Conservation (phyloP, 2,797 vertebrate genomes). For the Crypturellus tataupa region DNA sequence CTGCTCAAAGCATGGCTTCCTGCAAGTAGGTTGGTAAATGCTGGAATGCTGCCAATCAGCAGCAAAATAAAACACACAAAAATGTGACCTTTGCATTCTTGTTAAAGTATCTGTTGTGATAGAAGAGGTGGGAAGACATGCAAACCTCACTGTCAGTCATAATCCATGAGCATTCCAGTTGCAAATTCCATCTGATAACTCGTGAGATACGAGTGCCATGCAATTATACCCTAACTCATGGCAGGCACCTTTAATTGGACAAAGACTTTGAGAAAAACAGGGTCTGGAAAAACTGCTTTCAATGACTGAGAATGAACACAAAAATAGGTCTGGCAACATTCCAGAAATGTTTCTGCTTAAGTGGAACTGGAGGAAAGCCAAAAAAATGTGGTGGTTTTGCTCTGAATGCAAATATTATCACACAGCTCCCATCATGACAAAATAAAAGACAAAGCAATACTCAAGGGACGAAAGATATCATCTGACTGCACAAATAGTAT, state of each 20-base stretch:
- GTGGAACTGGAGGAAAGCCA: conserved; percentile 17
- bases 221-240: background rate
- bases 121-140: background rate
- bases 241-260: background rate
- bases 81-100: background rate
- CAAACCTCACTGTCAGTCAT: background rate
- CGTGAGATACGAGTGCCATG: background rate
- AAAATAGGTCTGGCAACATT: conserved; percentile 14
- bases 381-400: background rate
- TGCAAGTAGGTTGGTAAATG: background rate
- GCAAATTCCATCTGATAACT: background rate
- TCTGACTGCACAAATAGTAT: background rate
- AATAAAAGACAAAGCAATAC: background rate
- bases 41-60: background rate
- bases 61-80: background rate
- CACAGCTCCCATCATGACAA: background rate
- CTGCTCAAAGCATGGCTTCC: background rate
- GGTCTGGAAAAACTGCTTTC: background rate
- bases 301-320: background rate
- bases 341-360: conserved; percentile 27
- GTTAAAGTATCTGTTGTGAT: background rate
- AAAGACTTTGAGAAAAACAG: background rate
- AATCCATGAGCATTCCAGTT: background rate
- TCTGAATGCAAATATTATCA: conserved; percentile 10
- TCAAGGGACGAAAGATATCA: background rate